Percentiles rank a stretch among this genome's conserved stretches.
Conservation (phyloP, 2,113 vertebrate genomes). For the Sapayoa aenigma region DNA sequence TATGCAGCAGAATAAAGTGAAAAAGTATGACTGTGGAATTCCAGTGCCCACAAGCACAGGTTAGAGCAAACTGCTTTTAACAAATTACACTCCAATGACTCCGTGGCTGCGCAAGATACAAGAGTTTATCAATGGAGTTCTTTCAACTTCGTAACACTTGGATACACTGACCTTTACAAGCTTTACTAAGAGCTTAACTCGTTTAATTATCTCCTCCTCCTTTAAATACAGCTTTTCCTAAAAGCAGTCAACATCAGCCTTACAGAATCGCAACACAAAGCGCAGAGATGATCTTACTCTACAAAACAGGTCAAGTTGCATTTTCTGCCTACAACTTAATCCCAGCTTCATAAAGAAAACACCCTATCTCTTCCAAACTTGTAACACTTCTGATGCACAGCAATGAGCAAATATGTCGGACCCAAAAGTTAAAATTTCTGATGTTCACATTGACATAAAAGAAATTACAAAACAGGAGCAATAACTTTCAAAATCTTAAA, state of each 20-base stretch:
- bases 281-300: not conserved
- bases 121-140: not conserved
- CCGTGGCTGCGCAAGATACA: not conserved
- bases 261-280: not conserved
- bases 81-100: not conserved
- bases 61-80: not conserved
- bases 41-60: not conserved
- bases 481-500: not conserved
- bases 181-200: not conserved
- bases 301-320: not conserved
- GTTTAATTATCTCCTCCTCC: not conserved
- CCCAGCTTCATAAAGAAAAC: not conserved
- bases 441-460: not conserved
- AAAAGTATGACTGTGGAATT: not conserved
- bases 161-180: not conserved
- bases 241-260: not conserved
- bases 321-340: not conserved
- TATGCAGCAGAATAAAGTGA: not conserved
- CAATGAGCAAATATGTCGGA: not conserved
- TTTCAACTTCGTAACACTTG: not conserved
- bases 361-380: not conserved
- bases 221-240: not conserved
- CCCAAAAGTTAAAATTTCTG: not conserved
- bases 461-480: not conserved
- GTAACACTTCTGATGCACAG: not conserved